Base-by-base conservation (phyloP, 2,888 invertebrate genomes). In the Agonopterix alstromeriana region DNA sequence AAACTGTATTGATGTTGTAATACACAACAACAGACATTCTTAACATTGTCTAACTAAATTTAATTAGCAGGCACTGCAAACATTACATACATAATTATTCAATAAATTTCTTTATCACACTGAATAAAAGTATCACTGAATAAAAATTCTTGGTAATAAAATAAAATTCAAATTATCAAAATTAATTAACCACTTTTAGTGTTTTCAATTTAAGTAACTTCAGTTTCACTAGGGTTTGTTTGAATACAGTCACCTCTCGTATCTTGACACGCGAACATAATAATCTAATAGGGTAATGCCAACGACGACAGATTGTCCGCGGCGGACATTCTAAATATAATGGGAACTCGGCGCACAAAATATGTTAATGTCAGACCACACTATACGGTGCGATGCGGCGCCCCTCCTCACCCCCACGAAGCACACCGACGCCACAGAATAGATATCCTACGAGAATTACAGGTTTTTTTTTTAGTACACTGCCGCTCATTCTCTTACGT, bases 1-100 rank as follows among this genome's bases (percentile, higher is more conserved):
- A 68, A 75, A 73, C 62, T 75, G 69, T 73, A 77, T 71, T 81
- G 67, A 63, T 65, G 66, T 73, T 72, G 68, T 63, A 66, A 65
- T 67, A 69, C 65, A 63, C 61, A 71, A 67, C 69, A 76, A 81
- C 70, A 72, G 65, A 70, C 27, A 27, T 67, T 66, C 68, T 70
- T 67, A 71, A 58, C 61, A 59, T 59, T 70, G 64, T 63, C 63
- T 58, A 56, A 59, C 61, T 60, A 51, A 54, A 27, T 27, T 27
- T 27, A 50, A 64, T 63, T 67, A 69, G 62, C 67, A 70, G 67
- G 72, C 76, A 74, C 70, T 70, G 64, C 62, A 67, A 59, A 65
- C 62, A 70, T 66, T 35, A 27, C 62, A 67, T 59, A 65, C 62
- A 70, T 66, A 41, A 27, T 41, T 38, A 46, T 47, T 44, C 45